A percentile compares a stretch with the other conserved stretches of the same genome.
Conservation (phyloP, 2,888 invertebrate genomes). For the Deilephila porcellus region DNA sequence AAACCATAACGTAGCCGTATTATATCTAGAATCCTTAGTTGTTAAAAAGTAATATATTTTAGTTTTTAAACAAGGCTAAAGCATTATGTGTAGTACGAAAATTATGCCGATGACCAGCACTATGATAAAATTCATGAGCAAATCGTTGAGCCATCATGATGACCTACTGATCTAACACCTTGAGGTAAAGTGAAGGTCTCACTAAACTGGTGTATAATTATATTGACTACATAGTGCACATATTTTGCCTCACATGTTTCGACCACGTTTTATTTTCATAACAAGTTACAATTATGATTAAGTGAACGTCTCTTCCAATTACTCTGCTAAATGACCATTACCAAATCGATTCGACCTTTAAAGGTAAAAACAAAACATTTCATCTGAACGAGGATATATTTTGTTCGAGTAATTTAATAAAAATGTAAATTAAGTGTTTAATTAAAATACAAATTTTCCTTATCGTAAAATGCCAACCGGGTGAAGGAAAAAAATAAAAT, state of each 20-base stretch:
- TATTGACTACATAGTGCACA: background rate
- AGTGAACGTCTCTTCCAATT: slow-evolving; percentile 15
- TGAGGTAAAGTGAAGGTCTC: background rate
- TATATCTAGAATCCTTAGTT: too few species aligned
- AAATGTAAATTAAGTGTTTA: slow-evolving; percentile 8
- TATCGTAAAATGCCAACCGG: background rate
- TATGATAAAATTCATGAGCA: slow-evolving; percentile 6
- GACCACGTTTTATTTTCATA: slow-evolving; percentile 1
- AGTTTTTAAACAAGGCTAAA: background rate
- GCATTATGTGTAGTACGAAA: background rate
- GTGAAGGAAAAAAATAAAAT: background rate
- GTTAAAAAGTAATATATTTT: too few species aligned
- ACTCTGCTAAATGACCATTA: background rate
- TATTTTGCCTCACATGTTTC: background rate
- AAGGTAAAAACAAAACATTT: slow-evolving; percentile 21
- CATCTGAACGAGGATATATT: slow-evolving; percentile 16
- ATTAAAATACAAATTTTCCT: slow-evolving; percentile 4
- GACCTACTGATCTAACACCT: background rate
- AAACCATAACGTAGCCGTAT: too few species aligned
- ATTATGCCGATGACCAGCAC: background rate
- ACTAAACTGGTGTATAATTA: background rate
- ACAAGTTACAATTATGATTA: slow-evolving; percentile 19
- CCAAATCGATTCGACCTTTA: slow-evolving; percentile 4
- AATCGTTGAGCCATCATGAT: slow-evolving; percentile 1
- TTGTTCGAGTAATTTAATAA: slow-evolving; percentile 14